phyloP scores from a whole-genome alignment of 2,797 vertebrate genomes.

The Muraenolepis orangiensis region DNA sequence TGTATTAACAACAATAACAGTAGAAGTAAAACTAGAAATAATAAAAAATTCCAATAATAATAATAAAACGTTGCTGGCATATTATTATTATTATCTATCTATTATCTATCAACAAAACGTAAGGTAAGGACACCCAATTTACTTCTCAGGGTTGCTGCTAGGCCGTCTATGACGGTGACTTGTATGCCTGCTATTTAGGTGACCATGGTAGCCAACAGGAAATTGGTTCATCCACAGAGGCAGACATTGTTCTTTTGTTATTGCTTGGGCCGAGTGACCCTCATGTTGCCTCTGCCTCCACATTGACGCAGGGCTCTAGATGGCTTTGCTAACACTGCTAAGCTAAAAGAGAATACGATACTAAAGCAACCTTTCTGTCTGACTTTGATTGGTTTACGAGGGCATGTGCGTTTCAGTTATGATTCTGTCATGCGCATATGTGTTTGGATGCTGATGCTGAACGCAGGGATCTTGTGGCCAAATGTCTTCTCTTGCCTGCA shows the following conservation, averaged over 20 bases:
- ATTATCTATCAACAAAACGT: background rate
- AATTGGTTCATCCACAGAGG: slow-evolving; percentile 27
- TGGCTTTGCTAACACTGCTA: background rate
- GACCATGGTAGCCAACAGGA: slow-evolving; percentile 13
- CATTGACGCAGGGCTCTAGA: slow-evolving; percentile 11
- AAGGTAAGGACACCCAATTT: background rate
- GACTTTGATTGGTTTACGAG: background rate
- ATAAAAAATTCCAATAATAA: background rate
- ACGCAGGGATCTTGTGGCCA: background rate
- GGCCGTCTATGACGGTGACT: slow-evolving; percentile 7
- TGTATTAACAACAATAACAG: no score
- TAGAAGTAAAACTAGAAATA: no score
- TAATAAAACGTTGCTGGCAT: background rate
- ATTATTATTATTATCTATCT: background rate
- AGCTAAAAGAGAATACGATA: background rate
- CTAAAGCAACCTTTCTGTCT: background rate
- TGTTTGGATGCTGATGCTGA: no score
- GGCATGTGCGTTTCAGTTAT: background rate
- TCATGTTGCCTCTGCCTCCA: slow-evolving; percentile 27
- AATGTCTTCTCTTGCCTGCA: background rate
- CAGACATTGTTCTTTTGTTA: slow-evolving; percentile 27
- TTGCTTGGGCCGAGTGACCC: slow-evolving; percentile 19
- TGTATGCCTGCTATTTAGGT: slow-evolving; percentile 24
- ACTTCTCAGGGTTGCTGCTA: background rate
- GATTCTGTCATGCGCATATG: no score